Evolutionary conservation across 2,113 vertebrate genomes (phyloP).

Genomic region (Scomber japonicus): DNA sequence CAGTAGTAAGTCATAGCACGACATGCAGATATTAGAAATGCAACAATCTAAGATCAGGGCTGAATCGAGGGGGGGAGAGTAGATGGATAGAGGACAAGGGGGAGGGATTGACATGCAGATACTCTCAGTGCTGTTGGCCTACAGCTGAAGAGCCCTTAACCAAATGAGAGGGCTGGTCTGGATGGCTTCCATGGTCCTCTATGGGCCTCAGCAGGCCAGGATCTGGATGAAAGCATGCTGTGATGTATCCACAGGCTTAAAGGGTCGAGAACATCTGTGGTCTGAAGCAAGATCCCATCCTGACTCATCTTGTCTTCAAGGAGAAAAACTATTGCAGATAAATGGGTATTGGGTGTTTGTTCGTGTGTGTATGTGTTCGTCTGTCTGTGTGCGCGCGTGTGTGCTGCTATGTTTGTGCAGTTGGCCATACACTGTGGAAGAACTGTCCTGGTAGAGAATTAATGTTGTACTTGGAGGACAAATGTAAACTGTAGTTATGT

Average conservation of each 20-base stretch:
- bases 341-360: conserved; percentile 13
- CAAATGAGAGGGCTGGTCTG: conserved; percentile 64
- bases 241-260: conserved; percentile 59
- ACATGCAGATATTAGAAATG: conserved; percentile 61
- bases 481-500: background rate
- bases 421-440: background rate
- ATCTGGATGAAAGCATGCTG: conserved; percentile 58
- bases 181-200: conserved; percentile 60
- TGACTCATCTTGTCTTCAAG: conserved; percentile 45
- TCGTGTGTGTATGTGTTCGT: conserved; percentile 3
- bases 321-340: conserved; percentile 4
- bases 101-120: conserved; percentile 57
- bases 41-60: conserved; percentile 35
- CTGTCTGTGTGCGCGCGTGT: too few relatives aligned
- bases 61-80: conserved; percentile 26
- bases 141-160: conserved; percentile 69
- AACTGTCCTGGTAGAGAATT: conserved; percentile 1
- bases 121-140: conserved; percentile 55
- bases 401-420: background rate
- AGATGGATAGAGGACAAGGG: conserved; percentile 31
- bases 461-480: background rate
- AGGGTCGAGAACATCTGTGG: conserved; percentile 52
- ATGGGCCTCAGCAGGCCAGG: conserved; percentile 52
- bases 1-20: conserved; percentile 42
- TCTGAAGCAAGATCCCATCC: conserved; percentile 52